Evolutionary conservation across 92 coral and sea anemone genomes (phyloP).

Genomic region (Siderastrea radians): DNA sequence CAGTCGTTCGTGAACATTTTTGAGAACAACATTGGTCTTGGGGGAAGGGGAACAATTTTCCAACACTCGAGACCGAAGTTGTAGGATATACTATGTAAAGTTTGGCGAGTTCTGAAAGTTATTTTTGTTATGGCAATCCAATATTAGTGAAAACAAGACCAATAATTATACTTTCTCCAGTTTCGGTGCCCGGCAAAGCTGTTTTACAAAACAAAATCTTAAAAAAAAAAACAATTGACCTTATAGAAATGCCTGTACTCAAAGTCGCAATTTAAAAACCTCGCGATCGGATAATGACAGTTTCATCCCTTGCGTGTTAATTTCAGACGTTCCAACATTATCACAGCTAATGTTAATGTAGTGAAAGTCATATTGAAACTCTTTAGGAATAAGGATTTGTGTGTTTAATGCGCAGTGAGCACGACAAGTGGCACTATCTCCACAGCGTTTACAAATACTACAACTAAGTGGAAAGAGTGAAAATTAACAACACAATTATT

Average conservation of each 20-base stretch:
- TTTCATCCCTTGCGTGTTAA: constrained; percentile 3
- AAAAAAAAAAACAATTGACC: neutral
- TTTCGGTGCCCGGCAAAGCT: neutral
- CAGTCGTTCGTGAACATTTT: too few species aligned
- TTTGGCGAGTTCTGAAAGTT: neutral
- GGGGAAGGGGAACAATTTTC: too few species aligned
- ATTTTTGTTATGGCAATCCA: constrained; percentile 2
- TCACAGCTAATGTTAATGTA: neutral
- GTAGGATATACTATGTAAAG: neutral
- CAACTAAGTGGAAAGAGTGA: neutral
- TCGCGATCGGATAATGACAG: neutral
- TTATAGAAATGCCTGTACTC: neutral
- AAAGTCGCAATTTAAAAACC: neutral
- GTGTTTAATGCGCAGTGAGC: neutral
- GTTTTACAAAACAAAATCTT: neutral
- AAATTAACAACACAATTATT: neutral
- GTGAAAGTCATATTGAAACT: constrained; percentile 18
- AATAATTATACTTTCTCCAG: too few species aligned
- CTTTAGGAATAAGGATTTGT: constrained; percentile 4
- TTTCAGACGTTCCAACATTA: constrained; percentile 41
- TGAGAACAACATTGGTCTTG: too few species aligned
- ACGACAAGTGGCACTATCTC: neutral
- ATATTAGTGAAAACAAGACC: constrained; percentile 17
- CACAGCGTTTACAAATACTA: neutral
- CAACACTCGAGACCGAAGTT: neutral